phyloP scores from a whole-genome alignment of 2,113 vertebrate genomes.

The Passer montanus region DNA sequence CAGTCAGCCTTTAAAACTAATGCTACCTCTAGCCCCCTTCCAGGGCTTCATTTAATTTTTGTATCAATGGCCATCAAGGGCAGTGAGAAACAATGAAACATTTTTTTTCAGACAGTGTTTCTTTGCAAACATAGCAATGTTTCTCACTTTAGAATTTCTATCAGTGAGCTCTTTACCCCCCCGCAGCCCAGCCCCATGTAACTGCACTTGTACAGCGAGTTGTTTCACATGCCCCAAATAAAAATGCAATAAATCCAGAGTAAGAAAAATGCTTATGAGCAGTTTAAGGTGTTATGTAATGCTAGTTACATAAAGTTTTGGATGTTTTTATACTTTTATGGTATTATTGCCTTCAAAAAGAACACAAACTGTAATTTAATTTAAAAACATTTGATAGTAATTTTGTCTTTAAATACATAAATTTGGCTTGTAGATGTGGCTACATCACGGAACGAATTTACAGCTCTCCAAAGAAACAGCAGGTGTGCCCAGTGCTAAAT shows the following conservation, averaged over 20 bases:
- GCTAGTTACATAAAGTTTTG: conserved; percentile 42
- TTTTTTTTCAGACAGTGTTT: not conserved
- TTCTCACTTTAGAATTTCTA: not conserved
- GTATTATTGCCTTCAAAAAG: not conserved
- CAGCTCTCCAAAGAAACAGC: not conserved
- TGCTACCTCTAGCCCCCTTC: not conserved
- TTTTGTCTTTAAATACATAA: not conserved
- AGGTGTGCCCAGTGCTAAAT: not conserved
- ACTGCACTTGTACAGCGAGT: not conserved
- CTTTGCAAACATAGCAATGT: not conserved
- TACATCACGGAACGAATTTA: not conserved
- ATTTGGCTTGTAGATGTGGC: not conserved
- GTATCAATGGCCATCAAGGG: not conserved
- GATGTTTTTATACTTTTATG: not conserved
- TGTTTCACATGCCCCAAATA: conserved; percentile 25
- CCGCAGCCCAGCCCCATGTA: not conserved
- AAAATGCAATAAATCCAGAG: conserved; percentile 26
- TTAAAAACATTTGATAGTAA: not conserved
- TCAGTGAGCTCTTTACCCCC: not conserved
- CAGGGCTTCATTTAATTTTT: not conserved
- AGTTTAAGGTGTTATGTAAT: conserved; percentile 25
- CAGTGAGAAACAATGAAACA: not conserved
- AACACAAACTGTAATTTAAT: not conserved
- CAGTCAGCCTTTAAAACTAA: not conserved
- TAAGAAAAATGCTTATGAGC: conserved; percentile 5